Evolutionary conservation across 2,888 invertebrate species (phyloP).

Genomic region (Trimorus sp.): DNA sequence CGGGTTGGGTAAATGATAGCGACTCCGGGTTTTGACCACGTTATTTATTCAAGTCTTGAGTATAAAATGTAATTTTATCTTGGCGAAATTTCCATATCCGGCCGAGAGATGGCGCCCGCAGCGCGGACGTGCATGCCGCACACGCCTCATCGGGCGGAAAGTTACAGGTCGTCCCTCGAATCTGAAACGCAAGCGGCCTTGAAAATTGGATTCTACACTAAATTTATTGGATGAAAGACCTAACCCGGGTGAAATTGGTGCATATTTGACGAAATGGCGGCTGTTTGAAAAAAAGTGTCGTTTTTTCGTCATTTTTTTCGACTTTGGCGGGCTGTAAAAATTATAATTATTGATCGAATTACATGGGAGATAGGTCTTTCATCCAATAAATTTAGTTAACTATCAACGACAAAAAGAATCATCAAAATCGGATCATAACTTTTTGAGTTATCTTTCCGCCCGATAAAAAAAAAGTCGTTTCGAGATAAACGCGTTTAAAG

Average conservation of each 20-base stretch:
- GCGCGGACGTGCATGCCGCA: background rate
- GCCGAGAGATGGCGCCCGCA: background rate
- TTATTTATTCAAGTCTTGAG: no score
- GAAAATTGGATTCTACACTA: background rate
- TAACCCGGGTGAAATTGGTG: background rate
- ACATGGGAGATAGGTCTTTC: background rate
- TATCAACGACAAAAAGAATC: background rate
- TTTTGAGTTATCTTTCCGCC: background rate
- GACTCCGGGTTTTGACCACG: no score
- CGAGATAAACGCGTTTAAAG: background rate
- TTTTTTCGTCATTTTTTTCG: constrained; percentile 12
- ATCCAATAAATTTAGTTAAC: constrained; percentile 2
- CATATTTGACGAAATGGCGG: constrained; percentile 11
- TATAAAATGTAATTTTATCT: no score
- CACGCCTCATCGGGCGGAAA: constrained; percentile 1
- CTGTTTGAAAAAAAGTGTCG: constrained; percentile 1
- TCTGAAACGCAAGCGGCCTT: constrained; percentile 1
- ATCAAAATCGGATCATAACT: background rate
- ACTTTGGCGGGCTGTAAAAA: constrained; percentile 16
- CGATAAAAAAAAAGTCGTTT: background rate
- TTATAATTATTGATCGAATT: constrained; percentile 8
- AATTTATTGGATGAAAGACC: background rate
- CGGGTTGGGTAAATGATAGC: no score
- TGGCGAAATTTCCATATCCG: background rate
- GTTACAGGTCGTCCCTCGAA: background rate